Evolutionary conservation across 1,140 invertebrate species (phyloP).

Genomic region (Rhopalosiphum maidis): DNA sequence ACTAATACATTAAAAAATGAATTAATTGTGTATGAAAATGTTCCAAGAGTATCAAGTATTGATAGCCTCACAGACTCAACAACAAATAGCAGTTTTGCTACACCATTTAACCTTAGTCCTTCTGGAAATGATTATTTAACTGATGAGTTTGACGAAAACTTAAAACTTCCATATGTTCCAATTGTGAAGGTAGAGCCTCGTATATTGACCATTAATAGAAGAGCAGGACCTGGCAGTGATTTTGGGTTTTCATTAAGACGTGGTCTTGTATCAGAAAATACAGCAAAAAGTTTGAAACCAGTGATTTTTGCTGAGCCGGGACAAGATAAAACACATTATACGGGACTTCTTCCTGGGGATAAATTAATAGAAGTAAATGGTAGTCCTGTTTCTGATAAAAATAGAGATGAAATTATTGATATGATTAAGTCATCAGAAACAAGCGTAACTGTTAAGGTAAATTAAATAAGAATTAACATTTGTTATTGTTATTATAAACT

Average conservation of each 20-base stretch:
- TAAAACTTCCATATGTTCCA: conserved; percentile 65
- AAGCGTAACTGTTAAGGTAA: conserved; percentile 83
- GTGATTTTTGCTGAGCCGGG: conserved; percentile 94
- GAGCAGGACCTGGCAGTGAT: conserved; percentile 84
- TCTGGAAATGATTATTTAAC: conserved; percentile 76
- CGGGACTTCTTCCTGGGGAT: conserved; percentile 90
- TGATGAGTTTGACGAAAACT: conserved; percentile 65
- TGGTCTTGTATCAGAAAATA: conserved; percentile 76
- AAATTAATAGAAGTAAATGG: conserved; percentile 90
- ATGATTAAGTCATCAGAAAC: conserved; percentile 86
- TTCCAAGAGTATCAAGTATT: conserved; percentile 68
- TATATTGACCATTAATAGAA: conserved; percentile 78
- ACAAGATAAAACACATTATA: conserved; percentile 73
- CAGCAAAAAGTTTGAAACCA: conserved; percentile 66
- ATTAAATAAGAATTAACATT: conserved; percentile 53
- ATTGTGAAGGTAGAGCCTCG: conserved; percentile 80
- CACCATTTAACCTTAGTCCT: conserved; percentile 81
- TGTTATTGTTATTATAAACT: neutral
- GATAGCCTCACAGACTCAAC: conserved; percentile 83
- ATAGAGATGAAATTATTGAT: conserved; percentile 91
- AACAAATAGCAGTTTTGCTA: conserved; percentile 82
- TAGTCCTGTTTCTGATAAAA: conserved; percentile 81
- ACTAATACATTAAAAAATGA: conserved; percentile 54
- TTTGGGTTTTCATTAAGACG: conserved; percentile 94
- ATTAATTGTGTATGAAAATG: conserved; percentile 54